phyloP scores from a whole-genome alignment of 2,888 invertebrate species.

The Pterobdella sp. region DNA sequence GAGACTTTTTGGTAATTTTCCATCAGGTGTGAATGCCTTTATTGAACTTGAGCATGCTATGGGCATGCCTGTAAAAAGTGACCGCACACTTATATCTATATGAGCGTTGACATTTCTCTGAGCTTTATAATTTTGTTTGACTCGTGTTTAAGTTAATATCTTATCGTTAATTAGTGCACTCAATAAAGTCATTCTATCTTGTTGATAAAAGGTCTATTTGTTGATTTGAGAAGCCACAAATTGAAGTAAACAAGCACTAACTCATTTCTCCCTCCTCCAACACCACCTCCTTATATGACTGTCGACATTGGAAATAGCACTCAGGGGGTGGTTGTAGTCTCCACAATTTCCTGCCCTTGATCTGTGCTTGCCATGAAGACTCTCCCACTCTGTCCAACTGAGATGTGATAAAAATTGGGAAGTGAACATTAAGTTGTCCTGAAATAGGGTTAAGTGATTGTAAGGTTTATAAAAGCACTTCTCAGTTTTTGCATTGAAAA shows the following conservation, averaged over 20 bases:
- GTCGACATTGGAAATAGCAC: slow-evolving; percentile 70
- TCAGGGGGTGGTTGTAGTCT: slow-evolving; percentile 82
- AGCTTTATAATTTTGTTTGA: not conserved
- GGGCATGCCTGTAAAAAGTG: too few species aligned
- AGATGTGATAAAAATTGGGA: slow-evolving; percentile 26
- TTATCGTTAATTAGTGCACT: not conserved
- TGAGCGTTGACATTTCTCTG: not conserved
- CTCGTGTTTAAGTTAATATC: not conserved
- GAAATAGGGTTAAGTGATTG: too few species aligned
- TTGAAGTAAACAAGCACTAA: slow-evolving; percentile 49
- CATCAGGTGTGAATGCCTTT: too few species aligned
- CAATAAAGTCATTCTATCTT: not conserved
- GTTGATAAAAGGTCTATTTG: too few species aligned
- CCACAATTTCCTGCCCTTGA: slow-evolving; percentile 81
- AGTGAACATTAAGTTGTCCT: too few species aligned
- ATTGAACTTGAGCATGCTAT: too few species aligned
- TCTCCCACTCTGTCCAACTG: slow-evolving; percentile 86
- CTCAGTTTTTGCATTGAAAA: too few species aligned
- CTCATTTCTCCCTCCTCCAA: slow-evolving; percentile 83
- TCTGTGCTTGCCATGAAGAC: slow-evolving; percentile 94
- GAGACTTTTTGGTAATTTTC: too few species aligned
- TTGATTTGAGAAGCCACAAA: too few species aligned
- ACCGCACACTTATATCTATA: not conserved
- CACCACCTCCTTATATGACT: slow-evolving; percentile 61
- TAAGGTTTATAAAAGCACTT: too few species aligned